Conservation (phyloP, 2,797 vertebrate genomes). For the Phalanger gymnotis region DNA sequence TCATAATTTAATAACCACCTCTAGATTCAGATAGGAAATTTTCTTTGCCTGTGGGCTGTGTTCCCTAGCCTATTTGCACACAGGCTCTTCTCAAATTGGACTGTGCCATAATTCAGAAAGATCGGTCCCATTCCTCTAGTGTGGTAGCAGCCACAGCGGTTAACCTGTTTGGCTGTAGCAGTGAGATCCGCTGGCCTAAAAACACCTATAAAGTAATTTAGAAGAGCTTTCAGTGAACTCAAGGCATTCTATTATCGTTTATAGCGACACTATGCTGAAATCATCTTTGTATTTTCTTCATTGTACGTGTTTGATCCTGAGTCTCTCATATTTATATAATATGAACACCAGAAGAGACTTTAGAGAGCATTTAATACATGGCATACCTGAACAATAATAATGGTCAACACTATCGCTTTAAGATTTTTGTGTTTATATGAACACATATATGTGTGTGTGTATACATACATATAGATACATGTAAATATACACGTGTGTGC, state of each 20-base stretch:
- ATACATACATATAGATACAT: not conserved
- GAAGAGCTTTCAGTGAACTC: not conserved
- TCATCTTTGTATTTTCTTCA: not conserved
- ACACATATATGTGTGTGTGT: not conserved
- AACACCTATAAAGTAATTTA: not conserved
- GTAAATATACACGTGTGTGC: fast-evolving
- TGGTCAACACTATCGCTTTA: not conserved
- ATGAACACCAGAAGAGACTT: not conserved
- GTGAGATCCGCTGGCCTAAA: not conserved
- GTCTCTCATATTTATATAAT: not conserved
- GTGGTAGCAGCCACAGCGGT: not conserved
- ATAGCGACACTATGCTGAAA: not conserved
- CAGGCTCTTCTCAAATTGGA: not conserved
- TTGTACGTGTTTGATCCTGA: not conserved
- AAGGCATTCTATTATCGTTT: not conserved
- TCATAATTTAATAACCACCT: not conserved
- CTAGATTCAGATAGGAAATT: not conserved
- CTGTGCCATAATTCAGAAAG: not conserved
- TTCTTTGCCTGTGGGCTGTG: not conserved
- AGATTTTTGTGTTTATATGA: not conserved
- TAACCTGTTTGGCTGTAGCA: not conserved
- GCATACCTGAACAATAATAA: not conserved
- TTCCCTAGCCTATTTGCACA: not conserved
- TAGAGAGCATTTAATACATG: not conserved
- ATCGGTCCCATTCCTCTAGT: not conserved